Percentiles rank a stretch among this genome's conserved stretches.
Conservation (phyloP, 2,797 vertebrate species). For the Halcyon chelicuti region DNA sequence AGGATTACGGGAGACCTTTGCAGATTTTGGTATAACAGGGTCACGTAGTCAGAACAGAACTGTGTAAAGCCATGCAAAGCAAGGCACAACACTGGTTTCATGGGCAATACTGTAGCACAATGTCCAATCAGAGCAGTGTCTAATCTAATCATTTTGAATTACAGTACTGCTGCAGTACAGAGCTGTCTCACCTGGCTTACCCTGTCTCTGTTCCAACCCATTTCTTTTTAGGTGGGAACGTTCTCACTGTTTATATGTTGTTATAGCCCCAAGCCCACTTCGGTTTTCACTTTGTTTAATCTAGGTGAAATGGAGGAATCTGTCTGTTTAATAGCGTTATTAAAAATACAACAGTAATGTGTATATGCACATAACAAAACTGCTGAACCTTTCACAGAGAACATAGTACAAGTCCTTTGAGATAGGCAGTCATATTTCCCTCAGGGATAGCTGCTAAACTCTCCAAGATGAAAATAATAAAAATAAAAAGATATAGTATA, state of each 20-base stretch:
- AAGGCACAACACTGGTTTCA: fast-evolving
- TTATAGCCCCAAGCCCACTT: background rate
- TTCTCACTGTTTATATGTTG: background rate
- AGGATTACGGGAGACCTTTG: background rate
- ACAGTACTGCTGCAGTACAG: background rate
- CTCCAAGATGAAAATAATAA: background rate
- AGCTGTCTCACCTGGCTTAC: background rate
- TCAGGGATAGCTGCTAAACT: background rate
- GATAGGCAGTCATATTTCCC: background rate
- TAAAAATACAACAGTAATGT: background rate
- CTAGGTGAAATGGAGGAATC: background rate
- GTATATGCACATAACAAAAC: background rate
- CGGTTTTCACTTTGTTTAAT: background rate
- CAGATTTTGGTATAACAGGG: background rate
- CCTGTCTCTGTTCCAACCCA: background rate
- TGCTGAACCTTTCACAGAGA: background rate
- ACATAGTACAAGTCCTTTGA: background rate
- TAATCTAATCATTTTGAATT: background rate
- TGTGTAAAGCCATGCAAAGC: background rate
- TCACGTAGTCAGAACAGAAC: fast-evolving
- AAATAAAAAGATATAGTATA: background rate
- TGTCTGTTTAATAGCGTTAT: background rate
- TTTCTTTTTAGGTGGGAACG: background rate
- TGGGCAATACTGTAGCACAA: fast-evolving
- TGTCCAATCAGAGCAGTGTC: background rate